These are phyloP conservation scores for Hycleus phaleratus DNA, from an alignment of 1,140 invertebrate genomes.

Conservation along the genomic window DNA sequence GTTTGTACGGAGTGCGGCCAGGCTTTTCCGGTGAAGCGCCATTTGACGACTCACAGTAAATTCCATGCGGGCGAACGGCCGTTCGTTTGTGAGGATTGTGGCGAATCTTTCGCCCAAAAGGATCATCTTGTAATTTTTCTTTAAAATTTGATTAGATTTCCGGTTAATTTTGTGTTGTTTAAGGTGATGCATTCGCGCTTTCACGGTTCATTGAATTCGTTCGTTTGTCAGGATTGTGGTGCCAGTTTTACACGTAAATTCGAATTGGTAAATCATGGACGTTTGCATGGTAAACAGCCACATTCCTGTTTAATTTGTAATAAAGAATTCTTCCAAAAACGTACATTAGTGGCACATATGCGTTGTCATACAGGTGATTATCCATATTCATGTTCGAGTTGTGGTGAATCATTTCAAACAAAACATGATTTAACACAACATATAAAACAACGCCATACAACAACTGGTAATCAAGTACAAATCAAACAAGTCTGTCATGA, in stretches of 20 bases:
- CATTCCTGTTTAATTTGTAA: constrained; percentile 72
- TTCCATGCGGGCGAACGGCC: constrained; percentile 82
- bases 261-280: constrained; percentile 73
- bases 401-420: constrained; percentile 61
- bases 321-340: constrained; percentile 76
- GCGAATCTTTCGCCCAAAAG: constrained; percentile 80
- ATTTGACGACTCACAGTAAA: constrained; percentile 77
- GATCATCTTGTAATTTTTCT: constrained; percentile 52
- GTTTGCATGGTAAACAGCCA: constrained; percentile 70
- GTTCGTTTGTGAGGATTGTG: constrained; percentile 78
- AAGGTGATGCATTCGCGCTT: constrained; percentile 69
- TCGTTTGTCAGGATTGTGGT: constrained; percentile 75
- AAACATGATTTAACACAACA: constrained; percentile 2
- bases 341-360: constrained; percentile 70
- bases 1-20: constrained; percentile 73
- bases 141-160: constrained; percentile 16
- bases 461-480: constrained; percentile 30
- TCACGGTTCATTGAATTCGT: constrained; percentile 73
- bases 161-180: constrained; percentile 20
- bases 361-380: constrained; percentile 41
- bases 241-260: constrained; percentile 75
- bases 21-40: constrained; percentile 70
- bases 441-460: constrained; percentile 3
- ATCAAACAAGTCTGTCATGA: constrained; percentile 43
- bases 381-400: constrained; percentile 51